Percentiles rank a stretch among this genome's conserved stretches.
phyloP scores from a whole-genome alignment of 2,888 invertebrate species.

The Ichneumoninae sp. region DNA sequence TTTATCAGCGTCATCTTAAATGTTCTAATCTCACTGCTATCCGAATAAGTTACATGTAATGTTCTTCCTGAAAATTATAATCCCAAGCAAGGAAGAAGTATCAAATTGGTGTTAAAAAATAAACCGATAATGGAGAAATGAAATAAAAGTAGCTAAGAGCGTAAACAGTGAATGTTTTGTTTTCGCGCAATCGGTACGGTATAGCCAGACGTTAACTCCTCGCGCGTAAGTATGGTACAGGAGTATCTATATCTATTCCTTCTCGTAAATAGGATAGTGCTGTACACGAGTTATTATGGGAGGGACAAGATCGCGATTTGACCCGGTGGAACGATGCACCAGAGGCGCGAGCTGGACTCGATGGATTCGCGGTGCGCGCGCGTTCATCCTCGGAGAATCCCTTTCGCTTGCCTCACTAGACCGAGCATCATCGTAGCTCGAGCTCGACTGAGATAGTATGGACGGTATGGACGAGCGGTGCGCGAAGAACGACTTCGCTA shows the following conservation, averaged over 20 bases:
- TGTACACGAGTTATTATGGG: conserved; percentile 58
- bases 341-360: conserved; percentile 47
- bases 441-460: conserved; percentile 10
- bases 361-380: conserved; percentile 39
- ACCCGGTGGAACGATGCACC: conserved; percentile 61
- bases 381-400: conserved; percentile 63
- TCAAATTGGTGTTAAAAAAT: no score
- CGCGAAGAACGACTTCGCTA: conserved; percentile 55
- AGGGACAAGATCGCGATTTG: conserved; percentile 69
- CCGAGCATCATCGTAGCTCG: conserved; percentile 21
- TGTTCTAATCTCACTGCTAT: not conserved
- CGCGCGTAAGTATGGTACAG: conserved; percentile 32
- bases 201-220: conserved; percentile 1
- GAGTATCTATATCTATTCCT: conserved; percentile 21
- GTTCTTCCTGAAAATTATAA: not conserved
- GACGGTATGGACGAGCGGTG: conserved; percentile 1
- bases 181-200: not conserved
- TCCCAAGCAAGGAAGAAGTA: not conserved
- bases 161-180: conserved; percentile 2
- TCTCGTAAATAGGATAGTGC: conserved; percentile 58
- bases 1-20: not conserved
- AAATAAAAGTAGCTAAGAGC: conserved; percentile 13
- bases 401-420: conserved; percentile 55
- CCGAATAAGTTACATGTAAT: not conserved
- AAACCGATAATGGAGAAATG: not conserved